Conservation (phyloP, 2,888 invertebrate genomes). For the Tortricodes alternella region DNA sequence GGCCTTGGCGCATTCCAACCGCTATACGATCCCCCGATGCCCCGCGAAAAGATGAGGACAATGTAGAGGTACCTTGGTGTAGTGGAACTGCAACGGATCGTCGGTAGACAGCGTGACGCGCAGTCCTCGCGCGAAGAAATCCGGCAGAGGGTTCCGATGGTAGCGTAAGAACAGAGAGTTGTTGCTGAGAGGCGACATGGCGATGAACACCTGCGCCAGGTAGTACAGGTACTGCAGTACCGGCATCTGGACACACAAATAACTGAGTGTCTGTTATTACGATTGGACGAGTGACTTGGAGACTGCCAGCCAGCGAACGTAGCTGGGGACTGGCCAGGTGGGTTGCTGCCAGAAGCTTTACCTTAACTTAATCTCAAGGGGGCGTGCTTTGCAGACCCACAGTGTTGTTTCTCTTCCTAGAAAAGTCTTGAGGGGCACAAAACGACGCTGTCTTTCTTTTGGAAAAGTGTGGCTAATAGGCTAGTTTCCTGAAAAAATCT, state of each 20-base stretch:
- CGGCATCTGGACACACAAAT: slow-evolving; percentile 86
- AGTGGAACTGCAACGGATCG: slow-evolving; percentile 99
- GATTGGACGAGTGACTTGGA: not conserved
- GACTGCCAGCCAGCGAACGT: too few species aligned
- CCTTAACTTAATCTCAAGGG: too few species aligned
- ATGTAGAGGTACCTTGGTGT: slow-evolving; percentile 91
- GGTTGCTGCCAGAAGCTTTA: too few species aligned
- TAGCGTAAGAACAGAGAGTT: slow-evolving; percentile 99
- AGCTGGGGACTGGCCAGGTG: too few species aligned
- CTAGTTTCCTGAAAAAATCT: too few species aligned
- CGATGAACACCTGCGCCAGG: slow-evolving; percentile 98
- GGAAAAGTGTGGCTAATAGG: too few species aligned
- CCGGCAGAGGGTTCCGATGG: slow-evolving; percentile 98
- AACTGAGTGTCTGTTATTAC: not conserved
- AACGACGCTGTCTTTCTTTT: too few species aligned
- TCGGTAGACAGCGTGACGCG: slow-evolving; percentile 98
- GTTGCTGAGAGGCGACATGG: slow-evolving; percentile 99
- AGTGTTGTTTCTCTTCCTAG: too few species aligned
- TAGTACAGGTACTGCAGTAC: slow-evolving; percentile 99
- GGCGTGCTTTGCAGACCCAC: too few species aligned
- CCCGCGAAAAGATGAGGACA: not conserved
- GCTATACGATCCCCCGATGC: too few species aligned
- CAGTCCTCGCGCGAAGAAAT: slow-evolving; percentile 96
- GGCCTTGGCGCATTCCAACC: too few species aligned
- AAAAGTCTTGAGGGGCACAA: too few species aligned